Conservation (phyloP, 2,113 vertebrate species). For the Nothocercus nigrocapillus region DNA sequence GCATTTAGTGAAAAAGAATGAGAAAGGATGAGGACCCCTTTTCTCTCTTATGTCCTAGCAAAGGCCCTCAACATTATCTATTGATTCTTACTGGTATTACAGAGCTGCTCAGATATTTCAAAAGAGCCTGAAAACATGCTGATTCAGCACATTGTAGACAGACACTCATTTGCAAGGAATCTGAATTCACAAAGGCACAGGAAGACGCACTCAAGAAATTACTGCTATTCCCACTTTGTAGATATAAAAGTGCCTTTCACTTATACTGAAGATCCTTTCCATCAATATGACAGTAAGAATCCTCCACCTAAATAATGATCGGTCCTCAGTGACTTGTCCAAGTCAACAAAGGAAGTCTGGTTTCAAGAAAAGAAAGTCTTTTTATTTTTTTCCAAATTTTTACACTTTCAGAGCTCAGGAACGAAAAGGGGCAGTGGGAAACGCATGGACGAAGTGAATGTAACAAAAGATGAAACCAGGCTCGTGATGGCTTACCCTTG, state of each 20-base stretch:
- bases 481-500: neutral
- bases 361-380: neutral
- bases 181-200: neutral
- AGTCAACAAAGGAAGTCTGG: neutral
- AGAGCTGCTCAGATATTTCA: neutral
- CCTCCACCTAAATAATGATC: neutral
- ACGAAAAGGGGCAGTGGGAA: neutral
- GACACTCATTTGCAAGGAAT: neutral
- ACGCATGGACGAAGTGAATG: neutral
- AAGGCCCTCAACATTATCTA: neutral
- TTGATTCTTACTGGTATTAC: neutral
- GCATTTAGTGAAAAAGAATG: neutral
- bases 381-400: neutral
- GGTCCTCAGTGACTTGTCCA: neutral
- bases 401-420: neutral
- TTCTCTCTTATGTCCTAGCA: neutral
- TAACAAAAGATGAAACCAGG: neutral
- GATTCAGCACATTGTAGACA: neutral
- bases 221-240: neutral
- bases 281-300: neutral
- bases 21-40: neutral
- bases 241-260: neutral
- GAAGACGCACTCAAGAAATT: neutral
- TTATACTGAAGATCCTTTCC: neutral
- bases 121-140: neutral